Base-by-base conservation (phyloP, 2,888 invertebrate genomes). In the Arrhopalites spinosus region DNA sequence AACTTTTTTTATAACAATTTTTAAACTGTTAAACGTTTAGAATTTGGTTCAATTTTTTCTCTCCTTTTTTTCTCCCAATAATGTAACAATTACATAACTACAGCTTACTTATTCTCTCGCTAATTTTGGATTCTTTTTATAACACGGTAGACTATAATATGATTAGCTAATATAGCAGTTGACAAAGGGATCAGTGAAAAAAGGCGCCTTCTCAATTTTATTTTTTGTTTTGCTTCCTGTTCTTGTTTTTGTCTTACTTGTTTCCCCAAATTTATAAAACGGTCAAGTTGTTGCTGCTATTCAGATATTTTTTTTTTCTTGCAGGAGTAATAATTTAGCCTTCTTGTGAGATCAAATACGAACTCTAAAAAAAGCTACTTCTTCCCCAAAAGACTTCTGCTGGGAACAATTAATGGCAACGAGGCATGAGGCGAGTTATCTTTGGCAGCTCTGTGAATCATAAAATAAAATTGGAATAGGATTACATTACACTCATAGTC, bases 361-460 rank as follows among this genome's bases (percentile, higher is more conserved):
- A 23, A 23, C 17, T n/a, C 43, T 81, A 36, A 36, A 36, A 75
- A 81, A 36, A 36, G 36, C 36, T 36, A 36, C 5, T 36, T 81
- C 68, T 81, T 80, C 67, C 81, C 81, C 74, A 81, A 75, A 64
- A 81, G 79, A 77, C 79, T 79, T 77, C 79, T 74, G 61, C 74
- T 70, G 53, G 81, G 77, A 72, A 78, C 75, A 78, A 81, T 81
- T 78, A 81, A 79, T 79, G 81, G 81, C 78, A 81, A 78, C 79
- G 81, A 81, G 75, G 80, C 79, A 78, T 80, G 81, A 80, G 80
- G 81, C 78, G 81, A 81, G 74, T 81, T 81, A 78, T 81, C 81
- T 81, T 81, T 81, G 80, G 81, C 81, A 80, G 81, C 81, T 81
- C 80, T 81, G 79, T 36, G 11, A n/a, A n/a, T n/a, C n/a, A n/a